These are phyloP conservation scores for Metallyticus violacea DNA, from an alignment of 2,888 invertebrate genomes.

Conservation along the genomic window DNA sequence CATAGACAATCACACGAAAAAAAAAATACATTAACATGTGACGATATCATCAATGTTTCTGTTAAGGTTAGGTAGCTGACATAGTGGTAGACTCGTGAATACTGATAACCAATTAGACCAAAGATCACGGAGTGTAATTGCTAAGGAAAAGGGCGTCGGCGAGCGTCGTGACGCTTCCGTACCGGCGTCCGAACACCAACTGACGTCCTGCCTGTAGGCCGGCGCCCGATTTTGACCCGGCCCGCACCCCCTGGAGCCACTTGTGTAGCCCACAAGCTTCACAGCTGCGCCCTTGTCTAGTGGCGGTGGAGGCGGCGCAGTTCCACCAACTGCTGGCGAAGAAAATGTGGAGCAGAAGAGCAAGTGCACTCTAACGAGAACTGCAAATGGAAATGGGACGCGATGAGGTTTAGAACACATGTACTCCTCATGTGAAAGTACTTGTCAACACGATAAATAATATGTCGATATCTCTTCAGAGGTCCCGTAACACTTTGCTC, in stretches of 20 bases:
- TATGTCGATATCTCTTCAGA: too few relatives aligned
- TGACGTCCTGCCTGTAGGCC: not conserved
- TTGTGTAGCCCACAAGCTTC: not conserved
- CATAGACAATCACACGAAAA: not conserved
- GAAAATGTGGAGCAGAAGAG: not conserved
- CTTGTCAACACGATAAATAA: too few relatives aligned
- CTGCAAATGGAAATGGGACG: too few relatives aligned
- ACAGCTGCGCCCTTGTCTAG: not conserved
- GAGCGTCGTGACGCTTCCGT: not conserved
- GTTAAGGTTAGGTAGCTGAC: not conserved
- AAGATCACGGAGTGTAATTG: not conserved
- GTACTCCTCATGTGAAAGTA: too few relatives aligned
- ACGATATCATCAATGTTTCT: too few relatives aligned
- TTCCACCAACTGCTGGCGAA: not conserved
- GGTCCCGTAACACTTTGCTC: too few relatives aligned
- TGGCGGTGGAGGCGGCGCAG: not conserved
- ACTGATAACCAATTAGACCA: not conserved
- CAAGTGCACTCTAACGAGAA: not conserved
- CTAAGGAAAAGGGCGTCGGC: not conserved
- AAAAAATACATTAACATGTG: not conserved
- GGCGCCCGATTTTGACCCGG: not conserved
- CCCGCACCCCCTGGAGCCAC: not conserved
- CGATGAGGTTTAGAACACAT: not conserved
- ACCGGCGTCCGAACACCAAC: not conserved
- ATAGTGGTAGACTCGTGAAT: too few relatives aligned